Percentiles rank a stretch among this genome's conserved stretches.
Evolutionary conservation across 2,888 invertebrate genomes (phyloP).

Genomic region (Tetragonula carbonaria): DNA sequence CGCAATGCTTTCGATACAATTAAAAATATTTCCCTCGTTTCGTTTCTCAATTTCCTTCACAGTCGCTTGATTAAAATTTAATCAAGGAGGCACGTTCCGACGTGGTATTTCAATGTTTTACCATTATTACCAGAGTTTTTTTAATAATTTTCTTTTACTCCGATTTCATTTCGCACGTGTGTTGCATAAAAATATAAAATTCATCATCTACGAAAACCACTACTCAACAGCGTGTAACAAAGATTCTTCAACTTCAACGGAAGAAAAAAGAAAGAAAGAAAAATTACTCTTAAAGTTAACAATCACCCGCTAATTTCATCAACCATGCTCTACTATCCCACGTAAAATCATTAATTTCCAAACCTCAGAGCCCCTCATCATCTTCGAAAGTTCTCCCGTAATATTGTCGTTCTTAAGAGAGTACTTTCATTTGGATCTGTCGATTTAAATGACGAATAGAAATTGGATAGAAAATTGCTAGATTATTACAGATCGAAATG

Average conservation of each 20-base stretch:
- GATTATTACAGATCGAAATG: no score
- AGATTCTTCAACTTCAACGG: neutral
- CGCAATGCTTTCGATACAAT: constrained; percentile 15
- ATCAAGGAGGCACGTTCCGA: constrained; percentile 13
- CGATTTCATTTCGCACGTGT: no score
- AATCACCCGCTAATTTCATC: neutral
- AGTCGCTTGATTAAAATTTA: neutral
- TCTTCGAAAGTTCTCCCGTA: neutral
- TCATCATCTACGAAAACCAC: no score
- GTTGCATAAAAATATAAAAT: no score
- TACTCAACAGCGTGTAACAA: neutral
- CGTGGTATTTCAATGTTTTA: neutral
- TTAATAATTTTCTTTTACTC: no score
- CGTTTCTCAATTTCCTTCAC: neutral
- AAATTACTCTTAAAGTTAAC: neutral
- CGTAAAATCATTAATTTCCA: neutral
- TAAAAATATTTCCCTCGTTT: neutral
- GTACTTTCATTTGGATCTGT: no score
- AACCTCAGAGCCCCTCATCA: neutral
- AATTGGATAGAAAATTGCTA: no score
- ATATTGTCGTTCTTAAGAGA: neutral
- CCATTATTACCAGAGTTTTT: no score
- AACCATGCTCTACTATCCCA: neutral
- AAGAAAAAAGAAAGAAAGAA: neutral
- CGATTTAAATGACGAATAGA: no score